These are phyloP conservation scores for Graptemys geographica DNA, from an alignment of 2,797 vertebrate genomes.

Conservation along the genomic window DNA sequence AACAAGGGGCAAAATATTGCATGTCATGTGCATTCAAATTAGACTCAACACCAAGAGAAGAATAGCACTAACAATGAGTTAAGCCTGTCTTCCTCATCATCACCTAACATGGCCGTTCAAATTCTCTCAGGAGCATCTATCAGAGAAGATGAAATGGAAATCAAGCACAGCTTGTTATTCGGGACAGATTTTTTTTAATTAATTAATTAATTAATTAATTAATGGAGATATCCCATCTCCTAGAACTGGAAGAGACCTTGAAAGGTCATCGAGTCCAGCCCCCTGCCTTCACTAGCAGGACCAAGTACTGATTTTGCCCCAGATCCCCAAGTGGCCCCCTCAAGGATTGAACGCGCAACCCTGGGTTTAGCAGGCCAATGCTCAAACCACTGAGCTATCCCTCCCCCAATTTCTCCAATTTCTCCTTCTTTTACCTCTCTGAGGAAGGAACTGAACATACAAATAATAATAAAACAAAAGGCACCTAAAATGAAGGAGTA, in stretches of 20 bases:
- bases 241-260: no score
- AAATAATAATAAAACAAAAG: neutral
- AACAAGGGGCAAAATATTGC: accelerated
- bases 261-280: no score
- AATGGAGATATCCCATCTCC: no score
- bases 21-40: neutral
- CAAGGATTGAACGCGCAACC: no score
- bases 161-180: neutral
- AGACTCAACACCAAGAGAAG: neutral
- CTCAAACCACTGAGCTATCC: no score
- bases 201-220: no score
- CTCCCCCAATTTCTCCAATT: neutral
- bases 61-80: neutral
- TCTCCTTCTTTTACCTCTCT: neutral
- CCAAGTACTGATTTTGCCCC: no score
- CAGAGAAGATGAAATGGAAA: neutral
- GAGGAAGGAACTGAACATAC: neutral
- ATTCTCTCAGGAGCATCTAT: neutral
- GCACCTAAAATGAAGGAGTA: neutral
- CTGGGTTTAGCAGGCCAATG: no score
- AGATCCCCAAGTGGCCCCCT: no score
- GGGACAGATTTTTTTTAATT: no score
- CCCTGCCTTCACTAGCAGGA: no score
- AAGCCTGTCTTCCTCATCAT: neutral
- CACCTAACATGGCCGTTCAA: neutral